These are phyloP conservation scores for Hypothenemus hampei DNA, from an alignment of 1,140 invertebrate genomes.

Conservation along the genomic window DNA sequence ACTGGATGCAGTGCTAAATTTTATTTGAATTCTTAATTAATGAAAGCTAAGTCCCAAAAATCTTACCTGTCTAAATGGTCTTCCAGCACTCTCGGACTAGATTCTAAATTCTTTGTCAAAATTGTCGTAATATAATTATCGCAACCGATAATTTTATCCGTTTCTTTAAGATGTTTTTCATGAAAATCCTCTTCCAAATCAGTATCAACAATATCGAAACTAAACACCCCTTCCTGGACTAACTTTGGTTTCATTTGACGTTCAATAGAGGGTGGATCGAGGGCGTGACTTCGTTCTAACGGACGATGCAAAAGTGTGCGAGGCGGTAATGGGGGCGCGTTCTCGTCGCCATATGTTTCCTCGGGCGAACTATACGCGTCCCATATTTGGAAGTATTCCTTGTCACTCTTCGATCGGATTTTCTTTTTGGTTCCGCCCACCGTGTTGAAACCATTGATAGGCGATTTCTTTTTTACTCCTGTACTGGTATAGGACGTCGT, in stretches of 20 bases:
- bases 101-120: constrained; percentile 49
- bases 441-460: constrained; percentile 22
- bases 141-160: constrained; percentile 58
- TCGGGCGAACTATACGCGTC: constrained; percentile 51
- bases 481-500: too few species aligned
- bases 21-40: background rate
- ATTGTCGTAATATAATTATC: constrained; percentile 63
- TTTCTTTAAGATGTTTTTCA: constrained; percentile 40
- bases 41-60: background rate
- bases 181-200: constrained; percentile 60
- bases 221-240: constrained; percentile 67
- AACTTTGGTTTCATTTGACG: constrained; percentile 58
- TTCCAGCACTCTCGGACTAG: constrained; percentile 44
- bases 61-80: constrained; percentile 36
- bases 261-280: constrained; percentile 45
- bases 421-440: constrained; percentile 42
- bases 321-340: constrained; percentile 51
- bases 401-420: constrained; percentile 38
- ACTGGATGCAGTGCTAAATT: constrained; percentile 28
- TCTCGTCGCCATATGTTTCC: constrained; percentile 46
- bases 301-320: constrained; percentile 54
- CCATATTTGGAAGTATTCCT: constrained; percentile 59
- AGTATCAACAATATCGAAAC: constrained; percentile 72
- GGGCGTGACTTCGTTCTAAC: constrained; percentile 57
- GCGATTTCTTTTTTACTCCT: constrained; percentile 41